Base-by-base conservation (phyloP, 1,140 invertebrate genomes). In the Zaprionus capensis region DNA sequence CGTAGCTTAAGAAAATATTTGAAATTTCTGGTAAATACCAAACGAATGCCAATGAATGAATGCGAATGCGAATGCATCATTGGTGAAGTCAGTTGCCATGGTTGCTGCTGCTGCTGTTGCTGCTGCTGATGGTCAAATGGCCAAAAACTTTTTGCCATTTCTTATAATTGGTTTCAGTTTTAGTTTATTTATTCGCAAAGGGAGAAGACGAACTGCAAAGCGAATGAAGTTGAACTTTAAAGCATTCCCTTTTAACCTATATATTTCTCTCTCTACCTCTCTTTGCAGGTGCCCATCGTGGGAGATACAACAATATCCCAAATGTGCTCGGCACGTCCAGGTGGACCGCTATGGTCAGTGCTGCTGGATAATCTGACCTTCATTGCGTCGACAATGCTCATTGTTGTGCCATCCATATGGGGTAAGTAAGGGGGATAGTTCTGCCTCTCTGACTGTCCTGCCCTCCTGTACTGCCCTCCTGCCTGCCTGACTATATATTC, bases 291-390 rank as follows among this genome's bases (percentile, higher is more conserved):
- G 20, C 77, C 91, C 31, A 77, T 92, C 22, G 49, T 82, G 1
- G 70, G 72, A 15, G 71, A 76, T 7, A 82, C 79, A 58, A 78
- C 80, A 57, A 12, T 80, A 28, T 4, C 66, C 15, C 77, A 78
- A 24, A 88, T 82, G 46, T 92, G 91, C 58, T 38, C 75, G 6
- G 72, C 38, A 14, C 41, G 62, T 2, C 11, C 51, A 0, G 71
- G 53, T n/a, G 76, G 80, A 38, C 77, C 82, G 0, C 28, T 92
- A 17, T 15, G 86, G n/a, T 67, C 77, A 41, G 76, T 79, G 11
- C 31, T 92, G 24, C 15, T 91, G 11, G 86, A 92, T n/a, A 91
- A 92, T 75, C 41, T 92, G 34, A 82, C 76, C 9, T 81, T 92
- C 24, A 79, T 92, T 2, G 26, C 82, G 6, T 81, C 88, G 11